A percentile compares a stretch with the other conserved stretches of the same genome.
Conservation (phyloP, 2,113 vertebrate genomes). For the Epinephelus cyanopodus region DNA sequence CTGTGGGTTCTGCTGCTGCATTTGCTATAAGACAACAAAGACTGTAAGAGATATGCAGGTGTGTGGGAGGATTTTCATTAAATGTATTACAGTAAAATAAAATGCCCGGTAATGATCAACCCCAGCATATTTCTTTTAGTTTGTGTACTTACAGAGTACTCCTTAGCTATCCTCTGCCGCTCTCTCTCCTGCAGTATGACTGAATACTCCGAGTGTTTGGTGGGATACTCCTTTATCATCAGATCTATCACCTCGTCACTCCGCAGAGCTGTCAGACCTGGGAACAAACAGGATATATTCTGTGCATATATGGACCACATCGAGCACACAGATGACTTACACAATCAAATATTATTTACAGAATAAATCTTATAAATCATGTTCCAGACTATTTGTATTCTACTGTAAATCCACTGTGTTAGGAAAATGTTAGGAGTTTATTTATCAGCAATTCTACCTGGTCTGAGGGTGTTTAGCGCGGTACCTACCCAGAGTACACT, state of each 20-base stretch:
- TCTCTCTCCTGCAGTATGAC: constrained; percentile 97
- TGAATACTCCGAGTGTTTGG: constrained; percentile 96
- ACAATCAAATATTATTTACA: neutral
- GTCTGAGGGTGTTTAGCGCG: neutral
- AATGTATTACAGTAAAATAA: neutral
- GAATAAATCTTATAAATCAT: neutral
- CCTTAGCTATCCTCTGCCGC: constrained; percentile 95
- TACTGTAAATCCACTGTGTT: neutral
- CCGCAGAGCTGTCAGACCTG: constrained; percentile 95
- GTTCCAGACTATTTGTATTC: neutral
- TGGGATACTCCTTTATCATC: constrained; percentile 99
- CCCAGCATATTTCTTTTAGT: neutral
- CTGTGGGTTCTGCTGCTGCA: constrained; percentile 97
- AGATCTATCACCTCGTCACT: constrained; percentile 99
- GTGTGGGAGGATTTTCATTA: neutral
- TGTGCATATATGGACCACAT: neutral
- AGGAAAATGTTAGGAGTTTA: neutral
- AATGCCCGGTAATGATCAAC: neutral
- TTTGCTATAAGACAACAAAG: constrained; percentile 87
- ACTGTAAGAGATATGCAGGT: neutral
- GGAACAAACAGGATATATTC: constrained; percentile 8
- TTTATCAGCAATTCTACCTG: too few relatives aligned
- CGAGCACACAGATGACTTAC: neutral
- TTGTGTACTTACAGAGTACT: constrained; percentile 93
- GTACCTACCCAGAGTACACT: constrained; percentile 94